Evolutionary conservation across 1,140 invertebrate species (phyloP).

Genomic region (Solen grandis): DNA sequence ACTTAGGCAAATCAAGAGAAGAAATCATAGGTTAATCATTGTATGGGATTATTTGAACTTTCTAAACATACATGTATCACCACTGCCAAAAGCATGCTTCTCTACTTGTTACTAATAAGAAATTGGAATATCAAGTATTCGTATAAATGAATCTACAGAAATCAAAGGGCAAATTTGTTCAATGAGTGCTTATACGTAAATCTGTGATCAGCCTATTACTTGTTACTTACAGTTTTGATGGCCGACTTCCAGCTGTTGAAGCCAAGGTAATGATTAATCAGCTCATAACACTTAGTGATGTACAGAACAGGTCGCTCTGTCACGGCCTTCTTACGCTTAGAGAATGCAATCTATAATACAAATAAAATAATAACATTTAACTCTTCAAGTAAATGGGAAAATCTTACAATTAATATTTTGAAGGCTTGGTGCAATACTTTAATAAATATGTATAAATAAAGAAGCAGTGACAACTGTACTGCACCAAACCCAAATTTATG

Average conservation of each 20-base stretch:
- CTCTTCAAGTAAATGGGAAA: not conserved
- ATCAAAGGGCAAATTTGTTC: too few relatives aligned
- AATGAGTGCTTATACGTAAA: too few relatives aligned
- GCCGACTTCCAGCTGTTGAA: slow-evolving; percentile 73
- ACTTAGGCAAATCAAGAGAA: too few relatives aligned
- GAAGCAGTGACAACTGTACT: not conserved
- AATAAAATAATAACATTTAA: not conserved
- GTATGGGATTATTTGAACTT: too few relatives aligned
- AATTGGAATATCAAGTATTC: too few relatives aligned
- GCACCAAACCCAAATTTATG: not conserved
- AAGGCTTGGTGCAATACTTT: not conserved
- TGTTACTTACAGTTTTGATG: slow-evolving; percentile 63
- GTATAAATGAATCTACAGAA: too few relatives aligned
- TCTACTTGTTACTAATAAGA: too few relatives aligned
- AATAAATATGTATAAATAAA: not conserved
- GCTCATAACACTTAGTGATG: slow-evolving; percentile 69
- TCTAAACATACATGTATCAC: too few relatives aligned
- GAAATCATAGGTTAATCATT: too few relatives aligned
- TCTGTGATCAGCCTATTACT: too few relatives aligned
- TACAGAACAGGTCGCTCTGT: slow-evolving; percentile 45
- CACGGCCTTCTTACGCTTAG: slow-evolving; percentile 64
- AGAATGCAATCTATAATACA: slow-evolving; percentile 65
- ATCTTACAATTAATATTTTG: not conserved
- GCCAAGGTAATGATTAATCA: slow-evolving; percentile 74
- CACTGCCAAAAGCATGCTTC: too few relatives aligned